Evolutionary conservation across 2,888 invertebrate species (phyloP).

Genomic region (Sturmia bella): DNA sequence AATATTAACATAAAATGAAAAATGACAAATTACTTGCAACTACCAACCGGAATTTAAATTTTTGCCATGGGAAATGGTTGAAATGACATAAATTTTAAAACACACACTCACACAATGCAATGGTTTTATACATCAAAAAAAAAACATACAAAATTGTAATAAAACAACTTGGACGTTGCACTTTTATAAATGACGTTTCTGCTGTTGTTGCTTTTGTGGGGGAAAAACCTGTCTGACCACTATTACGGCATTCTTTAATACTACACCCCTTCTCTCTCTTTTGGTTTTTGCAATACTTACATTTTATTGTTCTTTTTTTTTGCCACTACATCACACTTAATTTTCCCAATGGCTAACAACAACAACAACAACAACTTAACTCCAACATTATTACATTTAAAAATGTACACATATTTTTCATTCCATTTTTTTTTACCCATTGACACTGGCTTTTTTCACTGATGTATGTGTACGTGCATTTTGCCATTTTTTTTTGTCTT

Average conservation of each 20-base stretch:
- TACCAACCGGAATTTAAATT: constrained; percentile 70
- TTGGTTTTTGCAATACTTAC: background rate
- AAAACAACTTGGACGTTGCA: constrained; percentile 54
- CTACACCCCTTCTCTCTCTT: background rate
- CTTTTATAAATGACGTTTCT: constrained; percentile 61
- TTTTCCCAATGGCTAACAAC: constrained; percentile 38
- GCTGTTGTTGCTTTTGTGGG: constrained; percentile 9
- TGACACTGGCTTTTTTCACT: no score
- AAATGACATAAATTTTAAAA: constrained; percentile 66
- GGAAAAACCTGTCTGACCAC: constrained; percentile 42
- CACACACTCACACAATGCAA: constrained; percentile 25
- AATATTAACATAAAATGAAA: constrained; percentile 66
- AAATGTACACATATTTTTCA: background rate
- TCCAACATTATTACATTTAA: background rate
- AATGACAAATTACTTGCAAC: constrained; percentile 68
- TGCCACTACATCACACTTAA: constrained; percentile 26
- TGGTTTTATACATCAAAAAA: constrained; percentile 25
- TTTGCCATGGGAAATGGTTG: constrained; percentile 69
- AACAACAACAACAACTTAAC: constrained; percentile 3
- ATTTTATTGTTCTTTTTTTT: constrained; percentile 11
- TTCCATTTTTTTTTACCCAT: no score
- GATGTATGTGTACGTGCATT: no score
- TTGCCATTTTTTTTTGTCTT: background rate
- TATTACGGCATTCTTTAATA: background rate
- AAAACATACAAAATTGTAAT: background rate